A percentile compares a stretch with the other conserved stretches of the same genome.
These are phyloP conservation scores for Addax nasomaculatus DNA, from an alignment of 2,113 vertebrate species.

Conservation along the genomic window DNA sequence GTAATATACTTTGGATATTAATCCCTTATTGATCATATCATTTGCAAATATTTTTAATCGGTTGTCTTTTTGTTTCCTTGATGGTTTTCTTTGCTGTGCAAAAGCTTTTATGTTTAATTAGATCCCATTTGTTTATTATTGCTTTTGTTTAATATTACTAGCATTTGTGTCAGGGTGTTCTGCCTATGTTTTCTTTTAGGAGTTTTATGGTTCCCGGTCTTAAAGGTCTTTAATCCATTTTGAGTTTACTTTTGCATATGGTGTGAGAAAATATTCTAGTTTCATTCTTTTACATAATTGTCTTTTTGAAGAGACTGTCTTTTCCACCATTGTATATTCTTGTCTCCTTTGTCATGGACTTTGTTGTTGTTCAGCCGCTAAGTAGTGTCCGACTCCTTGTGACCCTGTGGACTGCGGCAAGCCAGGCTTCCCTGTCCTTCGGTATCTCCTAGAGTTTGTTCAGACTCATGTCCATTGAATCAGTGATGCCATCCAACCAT, in stretches of 20 bases:
- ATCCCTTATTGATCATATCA: background rate
- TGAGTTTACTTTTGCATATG: background rate
- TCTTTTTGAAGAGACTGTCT: background rate
- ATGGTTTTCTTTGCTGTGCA: background rate
- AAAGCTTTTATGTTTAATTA: background rate
- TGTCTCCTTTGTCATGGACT: background rate
- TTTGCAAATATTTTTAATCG: background rate
- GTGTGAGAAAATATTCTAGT: background rate
- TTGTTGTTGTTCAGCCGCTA: background rate
- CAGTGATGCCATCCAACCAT: background rate
- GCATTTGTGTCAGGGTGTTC: background rate
- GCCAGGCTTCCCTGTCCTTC: background rate
- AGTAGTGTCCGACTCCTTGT: background rate
- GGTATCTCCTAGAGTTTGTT: background rate
- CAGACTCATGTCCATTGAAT: background rate
- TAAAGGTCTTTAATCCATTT: background rate
- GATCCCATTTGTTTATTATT: background rate
- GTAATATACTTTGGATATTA: background rate
- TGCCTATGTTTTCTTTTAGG: background rate
- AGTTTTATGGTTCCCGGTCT: background rate
- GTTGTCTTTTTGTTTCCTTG: background rate
- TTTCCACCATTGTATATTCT: background rate
- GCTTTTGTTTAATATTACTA: background rate
- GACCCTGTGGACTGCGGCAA: background rate
- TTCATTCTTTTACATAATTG: background rate